A percentile compares a stretch with the other conserved stretches of the same genome.
Conservation (phyloP, 2,888 invertebrate species). For the Silvanus unidentatus region DNA sequence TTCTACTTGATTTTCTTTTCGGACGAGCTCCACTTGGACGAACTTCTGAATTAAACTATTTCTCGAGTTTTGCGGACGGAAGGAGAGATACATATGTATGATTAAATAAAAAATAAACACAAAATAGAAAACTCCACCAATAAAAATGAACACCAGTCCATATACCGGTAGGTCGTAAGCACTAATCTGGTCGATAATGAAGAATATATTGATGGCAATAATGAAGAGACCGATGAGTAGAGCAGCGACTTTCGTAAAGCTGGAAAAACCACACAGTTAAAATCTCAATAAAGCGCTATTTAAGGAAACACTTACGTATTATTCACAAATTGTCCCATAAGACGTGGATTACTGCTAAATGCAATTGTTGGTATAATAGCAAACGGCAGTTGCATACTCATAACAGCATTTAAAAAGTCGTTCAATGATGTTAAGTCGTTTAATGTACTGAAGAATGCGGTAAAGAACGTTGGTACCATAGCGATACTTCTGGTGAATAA, state of each 20-base stretch:
- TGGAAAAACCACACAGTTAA: conserved; percentile 45
- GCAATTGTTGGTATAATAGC: conserved; percentile 80
- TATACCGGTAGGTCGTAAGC: conserved; percentile 36
- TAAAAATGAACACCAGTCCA: conserved; percentile 17
- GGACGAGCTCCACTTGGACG: conserved; percentile 20
- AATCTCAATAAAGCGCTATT: no score
- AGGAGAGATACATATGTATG: conserved; percentile 29
- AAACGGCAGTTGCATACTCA: conserved; percentile 83
- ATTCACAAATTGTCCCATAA: conserved; percentile 81
- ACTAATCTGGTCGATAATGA: conserved; percentile 59
- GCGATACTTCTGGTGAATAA: conserved; percentile 80
- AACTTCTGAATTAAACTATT: conserved; percentile 23
- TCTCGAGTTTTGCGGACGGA: no score
- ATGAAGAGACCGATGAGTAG: conserved; percentile 60
- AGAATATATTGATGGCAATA: conserved; percentile 71
- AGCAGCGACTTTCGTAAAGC: conserved; percentile 60
- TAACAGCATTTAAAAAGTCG: conserved; percentile 76
- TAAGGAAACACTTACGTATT: conserved; percentile 67
- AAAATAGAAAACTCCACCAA: conserved; percentile 23
- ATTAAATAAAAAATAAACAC: conserved; percentile 26
- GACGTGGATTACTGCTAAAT: conserved; percentile 67
- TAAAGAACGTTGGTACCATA: conserved; percentile 64
- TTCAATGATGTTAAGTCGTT: conserved; percentile 70
- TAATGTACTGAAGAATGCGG: conserved; percentile 61
- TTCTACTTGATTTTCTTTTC: conserved; percentile 3